These are phyloP conservation scores for Chionis minor DNA, from an alignment of 2,113 vertebrate species.

Conservation along the genomic window DNA sequence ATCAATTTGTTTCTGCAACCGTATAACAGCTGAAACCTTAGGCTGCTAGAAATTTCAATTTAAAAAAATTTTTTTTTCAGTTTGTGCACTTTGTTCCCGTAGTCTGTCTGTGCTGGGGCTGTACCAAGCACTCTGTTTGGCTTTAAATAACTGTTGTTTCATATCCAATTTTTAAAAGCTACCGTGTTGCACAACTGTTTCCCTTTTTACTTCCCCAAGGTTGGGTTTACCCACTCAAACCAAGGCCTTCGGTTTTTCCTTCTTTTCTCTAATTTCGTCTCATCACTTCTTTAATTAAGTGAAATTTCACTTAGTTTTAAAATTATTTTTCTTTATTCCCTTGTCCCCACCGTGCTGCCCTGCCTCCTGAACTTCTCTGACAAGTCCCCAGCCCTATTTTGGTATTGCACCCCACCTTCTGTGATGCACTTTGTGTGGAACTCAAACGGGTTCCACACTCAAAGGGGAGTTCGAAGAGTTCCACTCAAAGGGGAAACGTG, in stretches of 20 bases:
- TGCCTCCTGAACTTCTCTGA: background rate
- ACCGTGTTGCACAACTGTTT: background rate
- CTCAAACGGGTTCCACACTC: too few species aligned
- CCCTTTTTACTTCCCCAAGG: background rate
- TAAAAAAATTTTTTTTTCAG: background rate
- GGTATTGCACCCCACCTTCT: background rate
- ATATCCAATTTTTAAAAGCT: background rate
- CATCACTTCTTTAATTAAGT: background rate
- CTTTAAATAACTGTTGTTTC: background rate
- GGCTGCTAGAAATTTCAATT: background rate
- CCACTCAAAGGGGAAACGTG: background rate
- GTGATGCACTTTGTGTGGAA: background rate
- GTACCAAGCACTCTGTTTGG: background rate
- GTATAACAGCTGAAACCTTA: background rate
- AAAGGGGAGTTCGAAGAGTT: too few species aligned
- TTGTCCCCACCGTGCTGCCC: background rate
- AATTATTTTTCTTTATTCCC: background rate
- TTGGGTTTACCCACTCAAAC: background rate
- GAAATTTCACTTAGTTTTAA: background rate
- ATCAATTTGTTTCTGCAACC: background rate
- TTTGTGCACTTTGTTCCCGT: background rate
- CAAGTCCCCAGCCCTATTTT: background rate
- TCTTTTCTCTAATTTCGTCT: background rate
- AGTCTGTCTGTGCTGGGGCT: background rate
- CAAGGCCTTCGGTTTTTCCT: background rate